Evolutionary conservation across 1,140 invertebrate genomes (phyloP).

Genomic region (Vollenhovia emeryi): DNA sequence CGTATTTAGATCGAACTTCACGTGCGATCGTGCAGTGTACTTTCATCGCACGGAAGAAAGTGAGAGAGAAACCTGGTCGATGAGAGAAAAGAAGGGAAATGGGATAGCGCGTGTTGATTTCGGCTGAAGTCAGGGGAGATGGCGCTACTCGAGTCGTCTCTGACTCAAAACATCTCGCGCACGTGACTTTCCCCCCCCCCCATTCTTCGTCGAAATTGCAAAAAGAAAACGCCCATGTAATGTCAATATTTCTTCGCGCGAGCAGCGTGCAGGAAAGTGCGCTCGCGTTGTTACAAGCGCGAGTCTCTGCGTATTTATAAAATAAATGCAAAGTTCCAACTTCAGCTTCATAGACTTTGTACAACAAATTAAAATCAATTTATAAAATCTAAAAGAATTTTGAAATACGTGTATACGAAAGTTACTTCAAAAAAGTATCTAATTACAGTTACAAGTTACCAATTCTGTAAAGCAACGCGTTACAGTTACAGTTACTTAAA

Average conservation of each 20-base stretch:
- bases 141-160: not conserved
- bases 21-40: conserved; percentile 78
- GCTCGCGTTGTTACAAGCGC: too few species aligned
- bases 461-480: too few species aligned
- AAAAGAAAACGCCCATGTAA: not conserved
- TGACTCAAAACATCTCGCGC: not conserved
- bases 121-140: not conserved
- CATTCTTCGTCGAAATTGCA: not conserved
- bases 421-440: too few species aligned
- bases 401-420: too few species aligned
- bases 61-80: conserved; percentile 71
- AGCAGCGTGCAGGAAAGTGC: not conserved
- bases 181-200: not conserved
- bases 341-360: too few species aligned
- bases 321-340: too few species aligned
- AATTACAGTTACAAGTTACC: too few species aligned
- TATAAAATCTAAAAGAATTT: too few species aligned
- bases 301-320: too few species aligned
- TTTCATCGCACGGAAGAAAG: conserved; percentile 79
- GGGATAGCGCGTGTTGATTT: conserved; percentile 19
- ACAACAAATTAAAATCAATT: too few species aligned
- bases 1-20: conserved; percentile 70
- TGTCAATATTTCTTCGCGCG: not conserved
- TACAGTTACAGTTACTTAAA: too few species aligned
- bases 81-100: conserved; percentile 62